Evolutionary conservation across 37 sponge, comb jelly and placozoan genomes (phyloP).

Genomic region (Agelas oroides): DNA sequence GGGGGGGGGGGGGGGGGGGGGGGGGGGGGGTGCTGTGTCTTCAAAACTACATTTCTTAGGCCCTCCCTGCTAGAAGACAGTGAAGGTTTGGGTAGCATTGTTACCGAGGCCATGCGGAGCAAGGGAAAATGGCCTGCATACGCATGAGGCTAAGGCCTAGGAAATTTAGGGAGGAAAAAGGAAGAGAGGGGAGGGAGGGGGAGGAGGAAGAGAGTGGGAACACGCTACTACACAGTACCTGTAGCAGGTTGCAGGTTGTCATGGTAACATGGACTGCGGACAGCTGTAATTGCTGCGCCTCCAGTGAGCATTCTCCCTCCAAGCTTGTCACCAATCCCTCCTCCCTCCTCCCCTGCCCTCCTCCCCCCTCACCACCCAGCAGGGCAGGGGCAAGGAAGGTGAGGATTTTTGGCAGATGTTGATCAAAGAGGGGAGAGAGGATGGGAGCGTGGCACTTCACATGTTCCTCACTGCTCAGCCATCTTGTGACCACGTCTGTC

Average conservation of each 20-base stretch:
- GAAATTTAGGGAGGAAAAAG: too few species aligned
- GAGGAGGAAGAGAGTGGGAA: neutral
- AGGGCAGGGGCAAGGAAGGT: conserved; percentile 19
- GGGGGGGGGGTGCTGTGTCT: too few species aligned
- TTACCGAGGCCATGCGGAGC: too few species aligned
- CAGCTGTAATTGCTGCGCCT: conserved; percentile 31
- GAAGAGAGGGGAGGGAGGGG: too few species aligned
- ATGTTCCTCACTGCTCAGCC: conserved; percentile 17
- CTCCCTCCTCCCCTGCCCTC: neutral
- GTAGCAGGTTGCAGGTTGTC: conserved; percentile 30
- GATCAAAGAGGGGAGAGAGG: conserved; percentile 16
- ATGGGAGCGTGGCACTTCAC: neutral
- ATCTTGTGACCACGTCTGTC: conserved; percentile 35
- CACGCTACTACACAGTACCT: conserved; percentile 41
- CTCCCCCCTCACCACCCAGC: neutral
- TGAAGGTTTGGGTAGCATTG: too few species aligned
- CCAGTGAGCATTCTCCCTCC: neutral
- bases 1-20: neutral
- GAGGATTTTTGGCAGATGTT: conserved; percentile 31
- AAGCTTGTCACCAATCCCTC: neutral
- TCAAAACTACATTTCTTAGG: too few species aligned
- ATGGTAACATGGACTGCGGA: conserved; percentile 27
- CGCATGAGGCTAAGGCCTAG: too few species aligned
- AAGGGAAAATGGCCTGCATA: too few species aligned
- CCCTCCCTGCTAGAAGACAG: too few species aligned